These are phyloP conservation scores for Brachirus orientalis DNA, from an alignment of 2,113 vertebrate species.

Conservation along the genomic window DNA sequence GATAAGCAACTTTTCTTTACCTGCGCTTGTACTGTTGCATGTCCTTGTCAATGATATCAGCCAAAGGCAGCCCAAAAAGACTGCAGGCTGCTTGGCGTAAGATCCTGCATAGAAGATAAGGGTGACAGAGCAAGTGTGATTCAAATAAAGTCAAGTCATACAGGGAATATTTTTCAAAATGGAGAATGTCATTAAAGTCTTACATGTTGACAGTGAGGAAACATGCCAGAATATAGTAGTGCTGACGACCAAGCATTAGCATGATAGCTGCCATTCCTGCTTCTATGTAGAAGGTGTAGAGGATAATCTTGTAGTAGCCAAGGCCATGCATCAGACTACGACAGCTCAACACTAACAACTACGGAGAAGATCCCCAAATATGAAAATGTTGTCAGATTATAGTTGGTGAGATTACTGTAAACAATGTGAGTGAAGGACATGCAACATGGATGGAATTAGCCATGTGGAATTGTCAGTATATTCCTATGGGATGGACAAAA, in stretches of 20 bases:
- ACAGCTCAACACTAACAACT: constrained; percentile 88
- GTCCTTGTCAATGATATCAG: constrained; percentile 89
- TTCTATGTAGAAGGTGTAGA: constrained; percentile 89
- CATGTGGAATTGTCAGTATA: no score
- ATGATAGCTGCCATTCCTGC: constrained; percentile 81
- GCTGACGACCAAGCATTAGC: constrained; percentile 83
- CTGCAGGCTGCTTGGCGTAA: constrained; percentile 87
- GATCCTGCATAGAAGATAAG: constrained; percentile 75
- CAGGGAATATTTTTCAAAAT: background rate
- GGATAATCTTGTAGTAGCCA: constrained; percentile 91
- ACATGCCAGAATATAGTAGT: constrained; percentile 85
- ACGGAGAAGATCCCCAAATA: no score
- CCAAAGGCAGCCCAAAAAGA: constrained; percentile 90
- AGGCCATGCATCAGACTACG: constrained; percentile 80
- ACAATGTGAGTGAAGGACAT: background rate
- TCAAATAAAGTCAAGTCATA: background rate
- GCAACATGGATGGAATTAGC: no score
- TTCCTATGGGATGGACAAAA: no score
- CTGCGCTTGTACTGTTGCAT: constrained; percentile 86
- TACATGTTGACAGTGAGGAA: constrained; percentile 90
- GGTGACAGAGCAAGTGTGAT: background rate
- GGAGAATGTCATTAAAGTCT: constrained; percentile 51
- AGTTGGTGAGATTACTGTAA: no score
- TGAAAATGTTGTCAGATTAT: no score
- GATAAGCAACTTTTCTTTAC: constrained; percentile 59